phyloP scores from a whole-genome alignment of 2,797 vertebrate species.

The Halcyon leucocephala region DNA sequence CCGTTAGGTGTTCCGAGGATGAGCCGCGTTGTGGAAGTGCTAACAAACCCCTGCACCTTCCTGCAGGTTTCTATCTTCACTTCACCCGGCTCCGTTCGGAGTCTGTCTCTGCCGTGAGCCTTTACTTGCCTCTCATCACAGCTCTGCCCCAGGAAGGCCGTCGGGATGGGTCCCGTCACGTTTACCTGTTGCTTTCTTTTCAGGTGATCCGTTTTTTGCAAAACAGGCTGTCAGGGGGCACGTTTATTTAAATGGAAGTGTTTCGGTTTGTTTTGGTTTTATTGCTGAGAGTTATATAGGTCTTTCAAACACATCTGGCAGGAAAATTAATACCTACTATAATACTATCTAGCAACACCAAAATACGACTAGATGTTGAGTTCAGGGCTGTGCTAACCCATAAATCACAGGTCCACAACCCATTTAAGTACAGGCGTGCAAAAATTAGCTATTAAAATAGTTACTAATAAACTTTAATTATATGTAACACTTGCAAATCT shows the following conservation, averaged over 20 bases:
- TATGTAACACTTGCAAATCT: conserved; percentile 39
- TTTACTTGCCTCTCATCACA: neutral
- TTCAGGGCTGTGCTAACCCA: neutral
- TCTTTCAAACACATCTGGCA: neutral
- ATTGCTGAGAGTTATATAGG: neutral
- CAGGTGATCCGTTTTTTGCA: neutral
- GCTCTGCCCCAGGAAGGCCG: neutral
- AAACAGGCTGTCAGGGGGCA: neutral
- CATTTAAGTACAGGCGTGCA: conserved; percentile 15
- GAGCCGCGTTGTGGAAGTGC: neutral
- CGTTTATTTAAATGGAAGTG: neutral
- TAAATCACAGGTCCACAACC: neutral
- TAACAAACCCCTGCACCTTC: neutral
- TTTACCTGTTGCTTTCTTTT: neutral
- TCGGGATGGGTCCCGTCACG: neutral
- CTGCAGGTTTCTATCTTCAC: neutral
- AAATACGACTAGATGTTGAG: neutral
- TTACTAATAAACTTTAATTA: neutral
- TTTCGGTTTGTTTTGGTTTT: neutral
- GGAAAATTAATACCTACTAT: neutral
- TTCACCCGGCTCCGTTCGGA: neutral
- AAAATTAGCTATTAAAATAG: conserved; percentile 34
- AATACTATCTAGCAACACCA: neutral
- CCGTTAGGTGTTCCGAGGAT: neutral
- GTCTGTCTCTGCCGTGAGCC: neutral